Evolutionary conservation across 2,888 invertebrate genomes (phyloP), one percentile per base, ranked within the genome.

Genomic region (Nephrocerus scutellatus): DNA sequence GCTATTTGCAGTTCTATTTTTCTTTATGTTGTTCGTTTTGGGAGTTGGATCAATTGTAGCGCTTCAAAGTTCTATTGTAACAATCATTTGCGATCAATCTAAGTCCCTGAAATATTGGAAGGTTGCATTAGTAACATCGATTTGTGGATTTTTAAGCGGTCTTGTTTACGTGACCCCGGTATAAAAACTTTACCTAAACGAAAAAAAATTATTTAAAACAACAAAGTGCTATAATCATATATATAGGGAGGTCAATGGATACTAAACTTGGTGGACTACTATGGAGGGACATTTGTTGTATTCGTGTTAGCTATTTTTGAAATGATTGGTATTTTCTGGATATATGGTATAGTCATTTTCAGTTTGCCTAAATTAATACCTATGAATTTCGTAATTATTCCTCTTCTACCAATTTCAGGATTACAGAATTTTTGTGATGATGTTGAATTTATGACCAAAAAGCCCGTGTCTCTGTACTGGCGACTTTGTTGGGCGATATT

Each of bases 1-100:
- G 78, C 60, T 86, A 20, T 87, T 85, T 63, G 72, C 86, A 0
- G 80, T 83, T 4, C 64, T 86, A 10, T 87, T 87, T 70, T 87
- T 87, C 72, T 69, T 84, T 52, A 88, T 88, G 88, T 71, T 88
- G 67, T 76, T 81, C 43, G 80, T 84, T 3, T 71, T 88, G 43
- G 87, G 86, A 9, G 71, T 84, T 13, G 88, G 87, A 2, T 83
- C 83, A 36, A 75, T 81, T 6, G 82, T 83, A 19, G 83, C 84
- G 0, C 69, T 86, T 8, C 75, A 80, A 44, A 79, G 79, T 10
- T 76, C 77, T 19, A 70, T 81, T 42, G 80, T 82, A 56, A 80
- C 81, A 0, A 75, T 82, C 5, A 62, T 84, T 38, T 70, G 76
- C 53, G 86, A 87, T 57, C 70, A 78, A 30, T 81, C 81, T 56